Base-by-base conservation (phyloP, 2,113 vertebrate genomes). In the Pelusios castaneus region DNA sequence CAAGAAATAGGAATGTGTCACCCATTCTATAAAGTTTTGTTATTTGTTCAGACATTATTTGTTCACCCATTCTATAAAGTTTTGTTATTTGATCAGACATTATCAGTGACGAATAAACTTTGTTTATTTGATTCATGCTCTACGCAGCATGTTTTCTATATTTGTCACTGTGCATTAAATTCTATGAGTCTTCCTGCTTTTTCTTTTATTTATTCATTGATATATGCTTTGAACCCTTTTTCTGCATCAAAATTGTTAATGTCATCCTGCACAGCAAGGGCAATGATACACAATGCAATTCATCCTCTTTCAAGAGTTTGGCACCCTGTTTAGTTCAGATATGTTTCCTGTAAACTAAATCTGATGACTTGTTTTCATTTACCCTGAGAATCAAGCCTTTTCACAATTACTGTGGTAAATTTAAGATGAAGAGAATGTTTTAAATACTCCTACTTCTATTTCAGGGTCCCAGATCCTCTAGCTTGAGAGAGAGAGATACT, bases 381-480 rank as follows among this genome's bases (percentile, higher is more conserved):
- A 95, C 92, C 92, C 84, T 78, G 84, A 91, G 91, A 89, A 82
- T n/a, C 78, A 84, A 24, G 92, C 90, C 91, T 43, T 41, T 27
- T 91, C 88, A 78, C 82, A 83, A 90, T 95, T 94, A 91, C 67
- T 91, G 92, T 91, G 89, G 77, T 83, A 88, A 89, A 89, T 97
- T 90, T 88, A 96, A 97, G 67, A 93, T 80, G 82, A 78, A 85
- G 73, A 96, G 94, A 88, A 79, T 93, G 85, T 93, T 92, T 95
- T 82, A 95, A 92, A 97, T 95, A 97, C 94, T 96, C 91, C 89
- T 94, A 67, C 78, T 83, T 93, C 87, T 91, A 90, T 96, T 96
- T 96, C 88, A 82, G 90, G 77, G 88, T 51, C 82, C 91, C 94
- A 95, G 96, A 97, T 94, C 94, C 85, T 93, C 84, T 89, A 86